These are phyloP conservation scores for Tichodroma muraria DNA, from an alignment of 2,113 vertebrate species.

Conservation along the genomic window DNA sequence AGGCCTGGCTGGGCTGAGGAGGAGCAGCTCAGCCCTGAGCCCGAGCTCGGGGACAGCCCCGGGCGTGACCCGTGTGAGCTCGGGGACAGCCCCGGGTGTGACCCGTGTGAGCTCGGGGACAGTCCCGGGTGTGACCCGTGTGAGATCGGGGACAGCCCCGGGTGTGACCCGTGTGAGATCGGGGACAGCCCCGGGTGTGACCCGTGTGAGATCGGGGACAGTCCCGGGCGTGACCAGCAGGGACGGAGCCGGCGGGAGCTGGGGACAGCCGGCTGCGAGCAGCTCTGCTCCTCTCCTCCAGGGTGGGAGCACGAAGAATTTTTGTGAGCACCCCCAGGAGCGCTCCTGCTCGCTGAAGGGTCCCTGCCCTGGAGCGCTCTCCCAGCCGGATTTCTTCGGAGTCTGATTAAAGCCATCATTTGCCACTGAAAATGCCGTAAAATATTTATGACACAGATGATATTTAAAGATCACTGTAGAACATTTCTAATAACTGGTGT, in stretches of 20 bases:
- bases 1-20: background rate
- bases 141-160: background rate
- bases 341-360: background rate
- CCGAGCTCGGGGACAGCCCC: background rate
- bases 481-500: background rate
- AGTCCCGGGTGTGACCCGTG: too few relatives aligned
- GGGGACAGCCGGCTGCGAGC: background rate
- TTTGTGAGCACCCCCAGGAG: background rate
- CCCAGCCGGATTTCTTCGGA: background rate
- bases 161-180: background rate
- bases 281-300: background rate
- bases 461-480: slow-evolving; percentile 36
- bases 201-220: too few relatives aligned
- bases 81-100: background rate
- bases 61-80: background rate
- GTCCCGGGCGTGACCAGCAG: background rate
- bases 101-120: fast-evolving
- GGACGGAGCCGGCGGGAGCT: fast-evolving
- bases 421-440: slow-evolving; percentile 28
- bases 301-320: background rate
- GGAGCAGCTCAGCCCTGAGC: background rate
- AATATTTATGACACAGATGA: slow-evolving; percentile 26
- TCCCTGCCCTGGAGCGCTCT: background rate
- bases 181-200: background rate
- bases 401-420: slow-evolving; percentile 13